Conservation (phyloP, 37 sponge, comb jelly and placozoan genomes). For the Ianthella basta region DNA sequence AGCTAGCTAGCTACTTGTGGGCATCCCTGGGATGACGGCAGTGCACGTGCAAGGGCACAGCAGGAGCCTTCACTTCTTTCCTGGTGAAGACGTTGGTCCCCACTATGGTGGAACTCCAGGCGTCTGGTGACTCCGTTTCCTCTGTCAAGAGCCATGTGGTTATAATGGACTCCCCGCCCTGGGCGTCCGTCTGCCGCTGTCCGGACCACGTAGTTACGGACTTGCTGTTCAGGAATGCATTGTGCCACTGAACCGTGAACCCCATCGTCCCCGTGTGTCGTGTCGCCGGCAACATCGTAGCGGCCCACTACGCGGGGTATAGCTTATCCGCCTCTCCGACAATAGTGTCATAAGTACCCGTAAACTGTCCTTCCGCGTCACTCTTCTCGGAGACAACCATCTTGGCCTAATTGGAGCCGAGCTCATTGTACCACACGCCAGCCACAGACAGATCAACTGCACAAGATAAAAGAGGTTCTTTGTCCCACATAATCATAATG, state of each 20-base stretch:
- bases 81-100: slow-evolving; percentile 23
- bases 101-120: background rate
- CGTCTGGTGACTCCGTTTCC: background rate
- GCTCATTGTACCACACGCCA: slow-evolving; percentile 28
- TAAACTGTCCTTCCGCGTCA: background rate
- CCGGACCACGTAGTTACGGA: slow-evolving; percentile 31
- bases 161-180: background rate
- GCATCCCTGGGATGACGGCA: slow-evolving; percentile 2
- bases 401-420: background rate
- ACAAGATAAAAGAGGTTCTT: background rate
- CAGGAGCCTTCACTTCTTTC: background rate
- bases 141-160: slow-evolving; percentile 30
- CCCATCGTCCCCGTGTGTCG: slow-evolving; percentile 1
- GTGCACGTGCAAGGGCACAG: background rate
- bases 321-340: background rate
- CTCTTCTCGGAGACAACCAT: background rate
- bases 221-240: background rate
- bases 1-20: background rate
- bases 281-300: background rate
- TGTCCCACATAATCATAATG: no score
- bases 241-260: slow-evolving; percentile 25
- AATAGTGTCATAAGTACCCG: background rate
- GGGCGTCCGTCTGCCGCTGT: slow-evolving; percentile 11
- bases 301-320: slow-evolving; percentile 1
- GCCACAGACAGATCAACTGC: slow-evolving; percentile 4